A percentile compares a stretch with the other conserved stretches of the same genome.
These are phyloP conservation scores for Sander lucioperca DNA, from an alignment of 2,113 vertebrate genomes.

Conservation along the genomic window DNA sequence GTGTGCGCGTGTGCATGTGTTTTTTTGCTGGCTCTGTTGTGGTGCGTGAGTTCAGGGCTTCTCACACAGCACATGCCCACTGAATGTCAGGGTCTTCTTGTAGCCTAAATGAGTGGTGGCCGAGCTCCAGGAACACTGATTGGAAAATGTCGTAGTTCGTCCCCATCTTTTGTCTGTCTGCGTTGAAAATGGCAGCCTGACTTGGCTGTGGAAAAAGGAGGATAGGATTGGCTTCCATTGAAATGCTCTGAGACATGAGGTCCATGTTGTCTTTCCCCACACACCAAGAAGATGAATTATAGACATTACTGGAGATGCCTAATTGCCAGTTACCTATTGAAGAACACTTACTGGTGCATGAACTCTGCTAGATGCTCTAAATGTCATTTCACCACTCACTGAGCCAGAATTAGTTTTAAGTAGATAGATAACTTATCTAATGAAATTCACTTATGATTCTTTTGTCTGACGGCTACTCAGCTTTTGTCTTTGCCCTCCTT, in stretches of 20 bases:
- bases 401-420: conserved; percentile 69
- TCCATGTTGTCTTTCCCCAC: conserved; percentile 33
- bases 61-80: conserved; percentile 22
- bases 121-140: conserved; percentile 57
- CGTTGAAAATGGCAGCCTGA: conserved; percentile 54
- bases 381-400: conserved; percentile 77
- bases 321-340: conserved; percentile 69
- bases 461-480: conserved; percentile 44
- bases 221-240: conserved; percentile 38
- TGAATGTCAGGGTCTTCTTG: conserved; percentile 56
- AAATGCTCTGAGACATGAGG: conserved; percentile 58
- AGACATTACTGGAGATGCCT: conserved; percentile 53
- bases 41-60: neutral
- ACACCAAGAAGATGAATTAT: conserved; percentile 70
- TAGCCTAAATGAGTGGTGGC: conserved; percentile 45
- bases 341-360: conserved; percentile 58
- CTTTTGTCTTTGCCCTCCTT: conserved; percentile 38
- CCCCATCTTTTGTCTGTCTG: conserved; percentile 48
- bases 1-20: neutral
- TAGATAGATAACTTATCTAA: conserved; percentile 67
- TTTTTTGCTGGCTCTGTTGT: neutral
- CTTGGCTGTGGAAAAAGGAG: conserved; percentile 35
- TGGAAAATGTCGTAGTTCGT: conserved; percentile 50
- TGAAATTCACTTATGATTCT: conserved; percentile 49
- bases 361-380: conserved; percentile 49